Conservation (phyloP, 2,113 vertebrate genomes). For the Oxygymnocypris stewartii region DNA sequence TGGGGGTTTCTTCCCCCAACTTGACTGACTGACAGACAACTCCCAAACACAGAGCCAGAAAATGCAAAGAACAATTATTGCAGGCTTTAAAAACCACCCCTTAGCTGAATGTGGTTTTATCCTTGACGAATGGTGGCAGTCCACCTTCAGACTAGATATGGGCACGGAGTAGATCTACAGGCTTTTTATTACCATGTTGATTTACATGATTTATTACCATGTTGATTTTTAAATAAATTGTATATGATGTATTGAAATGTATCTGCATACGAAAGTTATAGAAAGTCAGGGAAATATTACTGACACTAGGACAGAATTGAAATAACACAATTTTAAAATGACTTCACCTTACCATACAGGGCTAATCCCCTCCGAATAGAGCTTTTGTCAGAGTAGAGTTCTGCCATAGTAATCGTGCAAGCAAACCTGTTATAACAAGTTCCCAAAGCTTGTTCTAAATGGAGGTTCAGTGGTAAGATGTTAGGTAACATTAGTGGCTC, state of each 20-base stretch:
- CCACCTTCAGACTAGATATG: background rate
- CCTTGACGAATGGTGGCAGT: background rate
- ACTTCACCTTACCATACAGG: background rate
- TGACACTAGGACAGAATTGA: background rate
- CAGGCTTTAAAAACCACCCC: background rate
- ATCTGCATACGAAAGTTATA: background rate
- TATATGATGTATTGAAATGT: too few species aligned
- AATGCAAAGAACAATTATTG: background rate
- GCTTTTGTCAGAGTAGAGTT: conserved; percentile 4
- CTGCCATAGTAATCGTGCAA: background rate
- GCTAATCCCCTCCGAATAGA: background rate
- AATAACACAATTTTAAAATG: background rate
- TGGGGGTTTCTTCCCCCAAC: background rate
- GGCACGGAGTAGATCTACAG: background rate
- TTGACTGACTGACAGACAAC: background rate
- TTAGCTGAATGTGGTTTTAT: background rate
- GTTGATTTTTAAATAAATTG: background rate
- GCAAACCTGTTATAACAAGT: conserved; percentile 42
- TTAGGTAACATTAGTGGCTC: background rate
- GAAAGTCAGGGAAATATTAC: background rate
- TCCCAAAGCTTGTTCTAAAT: background rate
- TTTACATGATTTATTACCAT: background rate
- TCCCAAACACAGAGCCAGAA: background rate
- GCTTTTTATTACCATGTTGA: background rate
- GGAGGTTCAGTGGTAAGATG: background rate